Evolutionary conservation across 30 jellyfish, hydroid and myxozoan species (phyloP).

Genomic region (Turritopsis rubra): DNA sequence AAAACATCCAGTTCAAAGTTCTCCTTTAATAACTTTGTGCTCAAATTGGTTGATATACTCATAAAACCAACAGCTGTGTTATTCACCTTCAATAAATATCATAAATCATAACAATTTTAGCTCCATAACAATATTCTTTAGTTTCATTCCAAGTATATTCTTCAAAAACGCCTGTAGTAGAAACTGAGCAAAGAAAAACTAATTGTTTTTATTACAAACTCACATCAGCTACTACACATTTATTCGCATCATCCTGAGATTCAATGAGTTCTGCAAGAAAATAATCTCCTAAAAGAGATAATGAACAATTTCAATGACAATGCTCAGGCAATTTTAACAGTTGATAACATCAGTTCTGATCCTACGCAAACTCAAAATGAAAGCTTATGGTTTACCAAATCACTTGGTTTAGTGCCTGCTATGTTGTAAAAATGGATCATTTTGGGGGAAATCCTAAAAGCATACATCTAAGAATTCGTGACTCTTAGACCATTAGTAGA

Average conservation of each 20-base stretch:
- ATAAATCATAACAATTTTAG: background rate
- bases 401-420: too few relatives aligned
- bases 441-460: too few relatives aligned
- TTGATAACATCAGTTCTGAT: too few relatives aligned
- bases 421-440: too few relatives aligned
- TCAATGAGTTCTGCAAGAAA: conserved; percentile 87
- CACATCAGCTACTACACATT: conserved; percentile 93
- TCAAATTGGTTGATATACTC: conserved; percentile 66
- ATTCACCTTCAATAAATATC: conserved; percentile 46
- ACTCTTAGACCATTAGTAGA: too few relatives aligned
- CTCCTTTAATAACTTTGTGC: conserved; percentile 42
- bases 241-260: conserved; percentile 84
- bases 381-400: too few relatives aligned
- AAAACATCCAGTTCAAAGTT: conserved; percentile 80
- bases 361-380: too few relatives aligned
- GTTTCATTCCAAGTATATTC: background rate
- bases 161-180: background rate
- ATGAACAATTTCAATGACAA: too few relatives aligned
- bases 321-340: too few relatives aligned
- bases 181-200: background rate
- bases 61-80: conserved; percentile 91
- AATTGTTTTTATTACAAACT: too few relatives aligned
- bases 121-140: background rate
- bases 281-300: conserved; percentile 53
- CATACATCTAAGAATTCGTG: too few relatives aligned